Base-by-base conservation (phyloP, 2,113 vertebrate species). In the Ctenomys sociabilis region DNA sequence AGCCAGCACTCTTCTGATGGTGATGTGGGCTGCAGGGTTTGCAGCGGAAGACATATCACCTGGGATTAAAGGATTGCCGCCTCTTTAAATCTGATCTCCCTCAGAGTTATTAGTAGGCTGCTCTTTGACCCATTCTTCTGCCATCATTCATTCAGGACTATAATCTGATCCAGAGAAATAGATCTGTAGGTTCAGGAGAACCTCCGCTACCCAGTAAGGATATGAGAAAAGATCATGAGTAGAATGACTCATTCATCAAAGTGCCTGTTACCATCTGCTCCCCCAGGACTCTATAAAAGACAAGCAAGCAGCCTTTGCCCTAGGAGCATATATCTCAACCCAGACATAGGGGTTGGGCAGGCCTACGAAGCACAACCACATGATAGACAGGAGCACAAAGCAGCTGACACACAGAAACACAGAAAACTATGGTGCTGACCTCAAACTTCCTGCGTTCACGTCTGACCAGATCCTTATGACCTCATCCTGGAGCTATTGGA, bases 31-130 rank as follows among this genome's bases (percentile, higher is more conserved):
- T 88, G 83, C 72, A 12, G 0, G 57, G 81, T 70, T 14, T 22
- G 63, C 72, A 17, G 49, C 7, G 11, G 87, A 91, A 94, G 86
- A 45, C 32, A 0, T n/a, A 85, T 66, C 70, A 81, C 81, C 88
- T 97, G 80, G 96, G 73, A 95, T 96, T 68, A 73, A 93, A 89
- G 90, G 82, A 85, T 43, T 7, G 0, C 40, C 0, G 9, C 35
- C 93, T 96, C 92, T 94, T 93, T 96, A 90, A 93, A 94, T 97
- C 75, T 85, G 80, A 95, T 94, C 88, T 96, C 64, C 82, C 93
- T 68, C 52, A 30, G 94, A 94, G 73, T 87, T 92, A 97, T 95
- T 95, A 75, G 77, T 81, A 93, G 26, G 77, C 52, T 96, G 22
- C 40, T 90, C 37, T 90, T 81, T 93, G 72, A 59, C 75, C 52